A percentile compares a stretch with the other conserved stretches of the same genome.
Evolutionary conservation across 2,797 vertebrate genomes (phyloP).

Genomic region (Todus mexicanus): DNA sequence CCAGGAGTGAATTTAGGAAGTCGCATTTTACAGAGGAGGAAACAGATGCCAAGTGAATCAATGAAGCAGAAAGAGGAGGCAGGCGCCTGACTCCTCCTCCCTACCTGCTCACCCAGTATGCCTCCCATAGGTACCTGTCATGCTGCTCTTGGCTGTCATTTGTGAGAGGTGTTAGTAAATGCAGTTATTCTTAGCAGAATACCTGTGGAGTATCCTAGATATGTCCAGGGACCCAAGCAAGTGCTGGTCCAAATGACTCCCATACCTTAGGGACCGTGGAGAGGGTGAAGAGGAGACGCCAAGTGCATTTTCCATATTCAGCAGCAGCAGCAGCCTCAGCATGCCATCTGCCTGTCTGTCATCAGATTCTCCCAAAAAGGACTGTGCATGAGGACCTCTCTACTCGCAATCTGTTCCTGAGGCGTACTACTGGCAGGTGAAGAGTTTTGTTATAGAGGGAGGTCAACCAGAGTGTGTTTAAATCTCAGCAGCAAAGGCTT

Average conservation of each 20-base stretch:
- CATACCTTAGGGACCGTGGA: background rate
- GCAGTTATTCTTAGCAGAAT: background rate
- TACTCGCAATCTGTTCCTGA: background rate
- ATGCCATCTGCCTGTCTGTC: background rate
- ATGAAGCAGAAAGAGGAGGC: background rate
- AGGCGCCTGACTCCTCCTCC: background rate
- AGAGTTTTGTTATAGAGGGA: background rate
- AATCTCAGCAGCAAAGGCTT: background rate
- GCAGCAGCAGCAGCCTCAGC: background rate
- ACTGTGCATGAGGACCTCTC: background rate
- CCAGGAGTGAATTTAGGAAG: background rate
- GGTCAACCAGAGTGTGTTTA: background rate
- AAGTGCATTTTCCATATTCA: background rate
- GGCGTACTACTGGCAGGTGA: background rate
- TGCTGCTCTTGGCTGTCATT: background rate
- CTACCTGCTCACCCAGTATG: background rate
- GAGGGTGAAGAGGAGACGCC: background rate
- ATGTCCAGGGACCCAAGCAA: background rate
- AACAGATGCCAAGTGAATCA: background rate
- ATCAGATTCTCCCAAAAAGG: background rate
- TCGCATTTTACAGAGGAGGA: background rate
- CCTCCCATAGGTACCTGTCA: background rate
- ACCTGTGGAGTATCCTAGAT: background rate
- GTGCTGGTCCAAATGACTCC: background rate
- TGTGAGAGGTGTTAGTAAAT: background rate